Percentiles rank a stretch among this genome's conserved stretches.
phyloP scores from a whole-genome alignment of 2,113 vertebrate species.

The Tinamus guttatus region DNA sequence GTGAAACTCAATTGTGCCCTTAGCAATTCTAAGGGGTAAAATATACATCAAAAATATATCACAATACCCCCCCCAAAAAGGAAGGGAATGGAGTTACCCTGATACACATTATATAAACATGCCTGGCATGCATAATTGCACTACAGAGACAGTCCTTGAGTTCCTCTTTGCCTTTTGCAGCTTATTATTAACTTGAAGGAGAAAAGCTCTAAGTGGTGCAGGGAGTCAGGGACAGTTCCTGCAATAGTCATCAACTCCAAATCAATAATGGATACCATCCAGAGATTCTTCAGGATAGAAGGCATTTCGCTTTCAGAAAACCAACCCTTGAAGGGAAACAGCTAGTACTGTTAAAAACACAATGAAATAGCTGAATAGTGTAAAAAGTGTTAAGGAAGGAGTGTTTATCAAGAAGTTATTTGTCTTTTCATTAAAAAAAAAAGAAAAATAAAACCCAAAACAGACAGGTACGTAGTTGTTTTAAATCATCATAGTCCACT shows the following conservation, averaged over 20 bases:
- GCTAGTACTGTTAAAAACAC: neutral
- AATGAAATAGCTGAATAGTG: neutral
- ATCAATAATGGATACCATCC: conserved; percentile 34
- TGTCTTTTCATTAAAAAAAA: neutral
- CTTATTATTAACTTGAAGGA: conserved; percentile 12
- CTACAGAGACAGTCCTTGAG: neutral
- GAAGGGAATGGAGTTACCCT: neutral
- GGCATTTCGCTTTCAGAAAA: conserved; percentile 41
- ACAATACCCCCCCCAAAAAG: neutral
- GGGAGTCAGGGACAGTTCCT: neutral
- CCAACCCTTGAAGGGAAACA: neutral
- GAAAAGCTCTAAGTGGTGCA: neutral
- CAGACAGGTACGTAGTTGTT: neutral
- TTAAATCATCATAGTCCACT: neutral
- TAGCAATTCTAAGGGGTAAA: neutral
- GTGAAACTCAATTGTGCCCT: neutral
- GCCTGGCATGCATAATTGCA: neutral
- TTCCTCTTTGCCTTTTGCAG: conserved; percentile 10
- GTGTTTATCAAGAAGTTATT: neutral
- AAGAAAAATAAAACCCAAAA: neutral
- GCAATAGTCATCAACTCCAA: conserved; percentile 4
- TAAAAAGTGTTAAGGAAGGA: neutral
- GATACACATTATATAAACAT: neutral
- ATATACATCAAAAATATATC: neutral
- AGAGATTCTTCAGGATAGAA: conserved; percentile 30